Base-by-base conservation (phyloP, 2,888 invertebrate genomes). In the Argyra leucocephala region DNA sequence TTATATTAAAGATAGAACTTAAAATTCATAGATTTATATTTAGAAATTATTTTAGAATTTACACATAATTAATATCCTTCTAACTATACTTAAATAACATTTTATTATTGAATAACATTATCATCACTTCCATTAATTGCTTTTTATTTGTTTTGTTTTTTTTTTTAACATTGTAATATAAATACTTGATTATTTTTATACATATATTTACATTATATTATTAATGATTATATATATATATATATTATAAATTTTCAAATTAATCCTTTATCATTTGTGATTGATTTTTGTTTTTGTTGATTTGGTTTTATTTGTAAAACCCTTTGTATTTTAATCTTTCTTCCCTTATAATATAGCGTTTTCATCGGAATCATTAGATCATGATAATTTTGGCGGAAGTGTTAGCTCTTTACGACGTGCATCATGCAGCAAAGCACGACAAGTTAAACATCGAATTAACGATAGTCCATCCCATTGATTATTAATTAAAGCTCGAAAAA, bases 321-420 rank as follows among this genome's bases (percentile, higher is more conserved):
- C 24, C 12, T n/a, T 18, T 48, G 12, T 48, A 5, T 48, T 48
- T 48, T n/a, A 48, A 15, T 15, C 15, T 48, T 48, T 48, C 48
- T 26, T 26, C 22, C 22, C 22, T 22, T 62, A 24, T 21, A 69
- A 67, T 68, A 65, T 74, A 80, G 80, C 80, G 72, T 80, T 80
- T 74, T 80, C 80, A 75, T 76, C 79, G 74, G 80, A 80, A 76
- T 80, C 80, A 76, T 76, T 80, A 76, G 79, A 80, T 75, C 77
- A 78, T 73, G 80, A 80, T 70, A 77, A 76, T 71, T 79, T 80
- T 73, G 76, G 77, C 66, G 80, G 79, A 73, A 80, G 80, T 75
- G 77, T 76, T 72, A 80, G 75, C 70, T 79, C 79, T 68, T 73
- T 80, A 70, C 76, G 80, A 64, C 78, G 80, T 71, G 77, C 80